Evolutionary conservation across 2,888 invertebrate genomes (phyloP).

Genomic region (Galeruca laticollis): DNA sequence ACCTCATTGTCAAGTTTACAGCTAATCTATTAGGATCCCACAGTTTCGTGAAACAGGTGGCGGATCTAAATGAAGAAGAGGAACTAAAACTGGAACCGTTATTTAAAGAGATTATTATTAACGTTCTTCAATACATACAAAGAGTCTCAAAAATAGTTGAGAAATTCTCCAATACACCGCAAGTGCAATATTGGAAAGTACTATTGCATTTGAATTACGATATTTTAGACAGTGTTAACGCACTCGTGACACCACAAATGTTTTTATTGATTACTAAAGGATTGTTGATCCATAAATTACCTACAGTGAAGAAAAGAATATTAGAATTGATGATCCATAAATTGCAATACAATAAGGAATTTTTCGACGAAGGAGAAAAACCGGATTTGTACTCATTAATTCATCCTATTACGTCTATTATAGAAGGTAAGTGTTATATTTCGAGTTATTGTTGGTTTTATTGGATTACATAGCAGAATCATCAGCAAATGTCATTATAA

Average conservation of each 20-base stretch:
- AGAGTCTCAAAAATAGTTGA: conserved; percentile 75
- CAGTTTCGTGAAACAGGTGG: conserved; percentile 77
- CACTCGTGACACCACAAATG: conserved; percentile 81
- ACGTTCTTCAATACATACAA: conserved; percentile 77
- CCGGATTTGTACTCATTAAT: conserved; percentile 71
- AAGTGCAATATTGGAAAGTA: conserved; percentile 85
- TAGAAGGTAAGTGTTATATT: conserved; percentile 64
- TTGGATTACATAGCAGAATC: background rate
- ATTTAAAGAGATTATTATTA: conserved; percentile 79
- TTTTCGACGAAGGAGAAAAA: conserved; percentile 69
- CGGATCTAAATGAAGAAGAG: conserved; percentile 68
- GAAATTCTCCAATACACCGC: conserved; percentile 70
- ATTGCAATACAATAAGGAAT: conserved; percentile 76
- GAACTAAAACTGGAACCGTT: conserved; percentile 70
- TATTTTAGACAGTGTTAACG: conserved; percentile 83
- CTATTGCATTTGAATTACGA: conserved; percentile 84
- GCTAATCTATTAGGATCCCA: conserved; percentile 77
- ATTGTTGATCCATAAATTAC: conserved; percentile 77
- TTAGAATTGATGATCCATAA: conserved; percentile 89
- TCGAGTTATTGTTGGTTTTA: conserved; percentile 60
- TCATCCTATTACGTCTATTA: conserved; percentile 72
- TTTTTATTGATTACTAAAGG: conserved; percentile 84
- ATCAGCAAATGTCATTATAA: too few species aligned
- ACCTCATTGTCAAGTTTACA: conserved; percentile 81
- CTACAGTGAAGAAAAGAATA: conserved; percentile 81